These are phyloP conservation scores for Chauna torquata DNA, from an alignment of 2,113 vertebrate genomes.

Conservation along the genomic window DNA sequence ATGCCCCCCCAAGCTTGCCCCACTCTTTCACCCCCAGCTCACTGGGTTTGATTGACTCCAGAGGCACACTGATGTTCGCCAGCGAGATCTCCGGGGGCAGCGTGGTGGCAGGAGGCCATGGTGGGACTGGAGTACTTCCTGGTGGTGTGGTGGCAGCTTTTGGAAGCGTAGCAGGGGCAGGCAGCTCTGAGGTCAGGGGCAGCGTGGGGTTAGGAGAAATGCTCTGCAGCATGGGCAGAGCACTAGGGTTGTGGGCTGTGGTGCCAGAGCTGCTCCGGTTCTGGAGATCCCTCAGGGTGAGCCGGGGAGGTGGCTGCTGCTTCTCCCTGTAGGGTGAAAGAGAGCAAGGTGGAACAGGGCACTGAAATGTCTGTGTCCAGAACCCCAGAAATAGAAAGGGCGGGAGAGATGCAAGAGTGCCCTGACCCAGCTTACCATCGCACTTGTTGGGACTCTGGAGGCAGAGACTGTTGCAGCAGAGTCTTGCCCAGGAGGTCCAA, in stretches of 20 bases:
- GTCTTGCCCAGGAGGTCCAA: slow-evolving; percentile 93
- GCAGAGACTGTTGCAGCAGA: slow-evolving; percentile 91
- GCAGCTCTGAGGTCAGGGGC: slow-evolving; percentile 49
- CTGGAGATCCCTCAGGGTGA: slow-evolving; percentile 91
- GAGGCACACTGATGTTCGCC: slow-evolving; percentile 86
- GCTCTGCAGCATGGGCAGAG: slow-evolving; percentile 22
- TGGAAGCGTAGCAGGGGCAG: not conserved
- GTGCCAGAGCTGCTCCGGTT: slow-evolving; percentile 75
- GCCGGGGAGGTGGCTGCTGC: slow-evolving; percentile 82
- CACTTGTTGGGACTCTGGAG: slow-evolving; percentile 90
- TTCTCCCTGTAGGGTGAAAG: slow-evolving; percentile 83
- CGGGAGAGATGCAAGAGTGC: rapidly evolving
- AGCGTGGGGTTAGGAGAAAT: slow-evolving; percentile 64
- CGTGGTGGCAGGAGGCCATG: slow-evolving; percentile 4
- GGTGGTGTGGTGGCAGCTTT: not conserved
- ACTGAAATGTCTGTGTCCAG: not conserved
- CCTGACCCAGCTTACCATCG: slow-evolving; percentile 84
- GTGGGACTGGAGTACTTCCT: slow-evolving; percentile 11
- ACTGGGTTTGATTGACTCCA: slow-evolving; percentile 98
- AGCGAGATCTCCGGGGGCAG: slow-evolving; percentile 81
- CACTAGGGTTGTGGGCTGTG: not conserved
- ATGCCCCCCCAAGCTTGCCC: not conserved
- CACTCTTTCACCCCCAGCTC: slow-evolving; percentile 43
- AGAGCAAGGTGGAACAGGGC: not conserved
- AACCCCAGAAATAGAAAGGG: not conserved